Percentiles rank a stretch among this genome's conserved stretches.
These are phyloP conservation scores for Tenualosa ilisha DNA, from an alignment of 2,797 vertebrate species.

Conservation along the genomic window DNA sequence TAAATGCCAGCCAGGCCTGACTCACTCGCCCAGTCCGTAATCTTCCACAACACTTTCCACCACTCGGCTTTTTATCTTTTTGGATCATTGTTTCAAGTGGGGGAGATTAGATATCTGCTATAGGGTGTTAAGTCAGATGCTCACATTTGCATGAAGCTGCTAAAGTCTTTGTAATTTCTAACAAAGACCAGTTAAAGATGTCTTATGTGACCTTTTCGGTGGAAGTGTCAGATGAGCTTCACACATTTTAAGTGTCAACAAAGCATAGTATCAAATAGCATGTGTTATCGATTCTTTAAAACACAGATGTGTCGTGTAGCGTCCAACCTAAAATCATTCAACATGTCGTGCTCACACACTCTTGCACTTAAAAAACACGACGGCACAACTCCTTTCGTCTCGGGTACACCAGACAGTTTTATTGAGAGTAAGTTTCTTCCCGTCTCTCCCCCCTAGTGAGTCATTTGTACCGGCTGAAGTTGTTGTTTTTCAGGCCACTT, in stretches of 20 bases:
- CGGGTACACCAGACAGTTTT: conserved; percentile 64
- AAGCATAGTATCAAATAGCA: background rate
- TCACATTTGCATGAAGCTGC: background rate
- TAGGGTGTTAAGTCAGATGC: background rate
- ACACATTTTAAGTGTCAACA: background rate
- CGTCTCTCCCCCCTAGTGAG: conserved; percentile 63
- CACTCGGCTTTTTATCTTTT: conserved; percentile 35
- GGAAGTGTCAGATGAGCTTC: background rate
- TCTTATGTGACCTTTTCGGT: background rate
- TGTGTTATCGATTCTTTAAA: background rate
- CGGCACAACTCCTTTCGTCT: background rate
- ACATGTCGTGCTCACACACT: background rate
- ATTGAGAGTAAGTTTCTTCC: conserved; percentile 73
- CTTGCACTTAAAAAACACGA: background rate
- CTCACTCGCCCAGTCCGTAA: conserved; percentile 72
- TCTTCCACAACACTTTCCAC: conserved; percentile 66
- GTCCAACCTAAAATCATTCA: background rate
- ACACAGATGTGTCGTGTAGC: background rate
- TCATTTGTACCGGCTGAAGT: conserved; percentile 69
- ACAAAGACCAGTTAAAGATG: background rate
- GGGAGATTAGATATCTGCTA: conserved; percentile 12
- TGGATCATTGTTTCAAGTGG: background rate
- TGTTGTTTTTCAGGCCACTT: conserved; percentile 71
- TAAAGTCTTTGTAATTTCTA: background rate
- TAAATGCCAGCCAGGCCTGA: conserved; percentile 71